A percentile compares a stretch with the other conserved stretches of the same genome.
phyloP scores from a whole-genome alignment of 53 echinoderm and acorn worm species.

The Echinarachnius parma region DNA sequence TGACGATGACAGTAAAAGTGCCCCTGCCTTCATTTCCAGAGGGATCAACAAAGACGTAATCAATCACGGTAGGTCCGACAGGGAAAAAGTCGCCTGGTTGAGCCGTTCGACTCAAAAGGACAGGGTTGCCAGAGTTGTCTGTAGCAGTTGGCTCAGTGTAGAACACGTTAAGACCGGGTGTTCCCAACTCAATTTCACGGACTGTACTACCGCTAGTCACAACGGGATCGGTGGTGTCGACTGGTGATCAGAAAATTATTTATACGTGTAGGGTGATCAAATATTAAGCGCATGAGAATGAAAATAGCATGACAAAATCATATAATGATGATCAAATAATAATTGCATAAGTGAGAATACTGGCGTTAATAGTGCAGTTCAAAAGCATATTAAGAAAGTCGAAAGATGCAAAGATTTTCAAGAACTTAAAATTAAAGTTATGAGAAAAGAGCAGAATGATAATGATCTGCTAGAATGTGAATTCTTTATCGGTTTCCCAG shows the following conservation, averaged over 20 bases:
- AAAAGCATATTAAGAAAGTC: too few relatives aligned
- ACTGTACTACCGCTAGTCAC: not conserved
- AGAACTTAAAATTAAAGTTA: too few relatives aligned
- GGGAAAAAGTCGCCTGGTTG: constrained; percentile 38
- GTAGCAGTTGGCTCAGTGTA: constrained; percentile 51
- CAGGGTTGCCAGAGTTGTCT: constrained; percentile 33
- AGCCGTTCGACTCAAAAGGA: constrained; percentile 17
- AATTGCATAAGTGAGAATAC: too few relatives aligned
- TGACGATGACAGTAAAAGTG: constrained; percentile 9
- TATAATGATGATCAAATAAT: too few relatives aligned
- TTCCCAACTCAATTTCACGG: constrained; percentile 28
- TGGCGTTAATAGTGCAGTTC: too few relatives aligned
- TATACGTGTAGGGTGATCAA: too few relatives aligned
- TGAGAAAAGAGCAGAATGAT: too few relatives aligned
- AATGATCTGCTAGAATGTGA: too few relatives aligned
- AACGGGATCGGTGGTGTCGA: constrained; percentile 61
- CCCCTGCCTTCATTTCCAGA: constrained; percentile 1
- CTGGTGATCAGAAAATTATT: too few relatives aligned
- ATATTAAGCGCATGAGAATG: not conserved
- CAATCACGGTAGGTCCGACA: constrained; percentile 35
- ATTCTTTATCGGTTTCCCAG: too few relatives aligned
- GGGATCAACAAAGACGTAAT: constrained; percentile 49
- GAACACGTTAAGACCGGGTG: not conserved
- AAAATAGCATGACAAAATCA: too few relatives aligned
- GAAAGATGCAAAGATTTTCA: too few relatives aligned